Evolutionary conservation across 2,888 invertebrate species (phyloP), one percentile per base, ranked within the genome.

Genomic region (Nymphalis c-album): DNA sequence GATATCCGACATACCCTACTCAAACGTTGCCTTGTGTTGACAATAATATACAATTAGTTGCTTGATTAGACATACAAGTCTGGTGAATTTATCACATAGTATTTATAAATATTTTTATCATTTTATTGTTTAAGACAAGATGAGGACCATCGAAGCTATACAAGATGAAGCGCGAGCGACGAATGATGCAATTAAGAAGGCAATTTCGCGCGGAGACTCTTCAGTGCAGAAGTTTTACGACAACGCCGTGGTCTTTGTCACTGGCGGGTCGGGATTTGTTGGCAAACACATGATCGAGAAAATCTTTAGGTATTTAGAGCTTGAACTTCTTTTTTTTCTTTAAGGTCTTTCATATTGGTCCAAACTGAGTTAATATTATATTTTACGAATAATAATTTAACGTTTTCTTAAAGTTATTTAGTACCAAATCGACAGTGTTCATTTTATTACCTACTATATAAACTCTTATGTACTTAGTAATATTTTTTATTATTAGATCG

Each of bases 221-320:
- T 13, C 10, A 2, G 58, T 58, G 40, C 40, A n/a, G 58, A 58
- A 58, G 40, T 58, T 58, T 40, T 58, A 58, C 13, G 58, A 58
- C 13, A 7, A 58, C 4, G 40, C 18, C 7, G 31, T 58, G 4
- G 16, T 58, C 13, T 58, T 58, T 13, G 4, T 58, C 5, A 58
- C 58, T 40, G 58, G 58, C 4, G 58, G 35, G 18, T 58, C 58
- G 5, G 58, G 58, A 31, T 58, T 58, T n/a, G 4, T 58, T 35
- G 58, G 58, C 5, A 58, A 58, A 58, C 58, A 58, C 10, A 18
- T 58, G 40, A 40, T 58, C 17, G 35, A 35, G 18, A 58, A 58
- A 58, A 35, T 58, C 18, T 6, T 58, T 40, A 58, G 58, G 58
- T 58, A 18, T 16, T 16, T 17, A 31, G 16, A 13, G 0, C 7